phyloP scores from a whole-genome alignment of 1,140 invertebrate genomes.

The Drosophila quadrilineata region DNA sequence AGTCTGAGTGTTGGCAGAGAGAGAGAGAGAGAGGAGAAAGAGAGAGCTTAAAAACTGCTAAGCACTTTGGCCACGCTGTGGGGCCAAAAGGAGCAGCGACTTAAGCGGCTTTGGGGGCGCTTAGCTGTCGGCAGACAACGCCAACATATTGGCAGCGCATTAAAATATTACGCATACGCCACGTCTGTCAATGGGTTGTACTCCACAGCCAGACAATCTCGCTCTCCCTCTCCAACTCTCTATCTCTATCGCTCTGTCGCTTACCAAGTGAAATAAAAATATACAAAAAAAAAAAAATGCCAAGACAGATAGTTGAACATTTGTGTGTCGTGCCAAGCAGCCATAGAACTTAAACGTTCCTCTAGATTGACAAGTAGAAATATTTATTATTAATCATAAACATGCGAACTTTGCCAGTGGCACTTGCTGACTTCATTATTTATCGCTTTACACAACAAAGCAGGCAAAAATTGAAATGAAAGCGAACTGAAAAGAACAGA shows the following conservation, averaged over 20 bases:
- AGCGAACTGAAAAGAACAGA: constrained; percentile 38
- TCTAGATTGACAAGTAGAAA: constrained; percentile 71
- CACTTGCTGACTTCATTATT: constrained; percentile 78
- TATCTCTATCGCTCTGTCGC: too few species aligned
- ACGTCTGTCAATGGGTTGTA: neutral
- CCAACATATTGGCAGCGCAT: constrained; percentile 62
- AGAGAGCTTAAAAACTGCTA: constrained; percentile 61
- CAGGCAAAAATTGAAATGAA: neutral
- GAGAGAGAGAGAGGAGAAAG: constrained; percentile 6
- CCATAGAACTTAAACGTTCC: constrained; percentile 65
- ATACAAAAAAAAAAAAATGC: too few species aligned
- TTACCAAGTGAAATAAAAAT: too few species aligned
- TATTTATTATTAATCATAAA: constrained; percentile 80
- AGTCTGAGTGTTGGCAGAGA: too few species aligned
- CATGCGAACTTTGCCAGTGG: constrained; percentile 67
- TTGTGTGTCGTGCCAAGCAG: constrained; percentile 51
- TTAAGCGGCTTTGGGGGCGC: constrained; percentile 70
- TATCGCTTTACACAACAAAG: constrained; percentile 54
- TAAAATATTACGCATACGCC: constrained; percentile 65
- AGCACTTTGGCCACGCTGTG: constrained; percentile 55
- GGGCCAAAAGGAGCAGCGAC: constrained; percentile 48
- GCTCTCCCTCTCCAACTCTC: too few species aligned
- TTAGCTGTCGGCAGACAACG: constrained; percentile 54
- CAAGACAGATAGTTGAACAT: constrained; percentile 70
- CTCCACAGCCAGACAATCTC: neutral